Conservation (phyloP, 1,140 invertebrate species). For the Solen grandis region DNA sequence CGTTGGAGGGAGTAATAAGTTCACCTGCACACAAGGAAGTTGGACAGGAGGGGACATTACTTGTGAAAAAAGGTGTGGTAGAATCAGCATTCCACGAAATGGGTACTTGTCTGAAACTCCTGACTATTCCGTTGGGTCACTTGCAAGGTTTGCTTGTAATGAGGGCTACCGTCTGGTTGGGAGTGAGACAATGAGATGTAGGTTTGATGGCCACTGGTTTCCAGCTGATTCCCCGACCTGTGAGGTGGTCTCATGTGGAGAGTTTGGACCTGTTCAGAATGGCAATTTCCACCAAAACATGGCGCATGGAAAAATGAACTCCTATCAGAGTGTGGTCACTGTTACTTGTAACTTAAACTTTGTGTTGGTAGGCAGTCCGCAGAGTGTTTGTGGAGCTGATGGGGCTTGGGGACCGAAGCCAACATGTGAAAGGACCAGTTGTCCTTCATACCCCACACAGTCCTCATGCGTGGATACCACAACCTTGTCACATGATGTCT, state of each 20-base stretch:
- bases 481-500: neutral
- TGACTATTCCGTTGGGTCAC: conserved; percentile 4
- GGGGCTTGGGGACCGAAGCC: conserved; percentile 20
- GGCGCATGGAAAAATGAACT: neutral
- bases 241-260: conserved; percentile 23
- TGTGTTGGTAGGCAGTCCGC: conserved; percentile 10
- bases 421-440: conserved; percentile 5
- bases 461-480: conserved; percentile 14
- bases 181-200: neutral
- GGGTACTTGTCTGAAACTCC: neutral
- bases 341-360: conserved; percentile 26
- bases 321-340: conserved; percentile 20
- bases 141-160: conserved; percentile 19
- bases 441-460: conserved; percentile 7
- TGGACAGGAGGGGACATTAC: conserved; percentile 21
- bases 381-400: conserved; percentile 13
- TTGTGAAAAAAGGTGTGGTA: neutral
- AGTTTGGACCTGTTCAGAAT: conserved; percentile 28
- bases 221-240: conserved; percentile 6
- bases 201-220: conserved; percentile 8
- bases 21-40: neutral
- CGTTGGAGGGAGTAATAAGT: neutral
- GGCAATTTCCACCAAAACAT: neutral
- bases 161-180: conserved; percentile 36
- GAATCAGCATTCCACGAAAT: conserved; percentile 4